phyloP scores from a whole-genome alignment of 2,888 invertebrate genomes.

The Aquatica leii region DNA sequence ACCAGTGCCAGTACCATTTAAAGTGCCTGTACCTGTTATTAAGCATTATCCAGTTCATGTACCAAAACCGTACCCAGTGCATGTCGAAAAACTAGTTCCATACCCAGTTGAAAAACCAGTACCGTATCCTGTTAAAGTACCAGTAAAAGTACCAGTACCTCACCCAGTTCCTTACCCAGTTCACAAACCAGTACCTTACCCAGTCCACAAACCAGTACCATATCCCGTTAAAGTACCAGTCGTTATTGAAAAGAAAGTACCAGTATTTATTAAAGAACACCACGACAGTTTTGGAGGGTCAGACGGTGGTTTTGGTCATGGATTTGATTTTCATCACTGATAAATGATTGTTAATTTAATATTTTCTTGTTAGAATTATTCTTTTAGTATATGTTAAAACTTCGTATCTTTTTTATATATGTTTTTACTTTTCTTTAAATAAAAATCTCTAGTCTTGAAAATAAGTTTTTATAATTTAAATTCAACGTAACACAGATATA shows the following conservation, averaged over 20 bases:
- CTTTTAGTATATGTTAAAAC: conserved; percentile 16
- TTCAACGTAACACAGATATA: no score
- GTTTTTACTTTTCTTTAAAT: conserved; percentile 15
- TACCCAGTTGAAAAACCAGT: conserved; percentile 64
- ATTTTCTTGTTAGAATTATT: conserved; percentile 1
- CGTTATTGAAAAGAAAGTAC: conserved; percentile 54
- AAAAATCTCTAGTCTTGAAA: conserved; percentile 10
- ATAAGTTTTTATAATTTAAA: no score
- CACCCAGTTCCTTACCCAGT: conserved; percentile 48
- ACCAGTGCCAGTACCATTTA: conserved; percentile 61
- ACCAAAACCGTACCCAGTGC: conserved; percentile 60
- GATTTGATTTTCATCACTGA: conserved; percentile 23
- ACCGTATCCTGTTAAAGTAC: conserved; percentile 56
- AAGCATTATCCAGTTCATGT: conserved; percentile 63
- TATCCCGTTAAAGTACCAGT: conserved; percentile 62
- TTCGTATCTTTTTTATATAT: conserved; percentile 15
- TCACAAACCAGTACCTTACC: conserved; percentile 53
- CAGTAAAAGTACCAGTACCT: conserved; percentile 54
- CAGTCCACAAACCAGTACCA: conserved; percentile 58
- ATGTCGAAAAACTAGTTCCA: conserved; percentile 63
- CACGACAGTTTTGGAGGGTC: conserved; percentile 26
- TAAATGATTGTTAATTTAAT: conserved; percentile 16
- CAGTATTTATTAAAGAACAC: conserved; percentile 46
- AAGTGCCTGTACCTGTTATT: conserved; percentile 47
- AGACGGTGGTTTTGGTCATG: conserved; percentile 31